Percentiles rank a stretch among this genome's conserved stretches.
Evolutionary conservation across 1,140 invertebrate species (phyloP).

Genomic region (Leucophenga varia): DNA sequence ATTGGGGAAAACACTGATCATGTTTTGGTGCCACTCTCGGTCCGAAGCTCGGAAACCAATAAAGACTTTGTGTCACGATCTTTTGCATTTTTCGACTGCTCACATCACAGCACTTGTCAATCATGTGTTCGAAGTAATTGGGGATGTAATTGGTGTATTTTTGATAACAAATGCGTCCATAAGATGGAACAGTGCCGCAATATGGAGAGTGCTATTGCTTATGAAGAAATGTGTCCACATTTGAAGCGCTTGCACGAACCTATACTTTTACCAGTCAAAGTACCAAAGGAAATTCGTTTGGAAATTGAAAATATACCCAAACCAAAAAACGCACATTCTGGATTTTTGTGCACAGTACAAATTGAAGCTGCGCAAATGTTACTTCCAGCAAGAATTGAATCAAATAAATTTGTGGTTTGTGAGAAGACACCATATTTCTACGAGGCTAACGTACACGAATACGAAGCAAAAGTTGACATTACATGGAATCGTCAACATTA

Average conservation of each 20-base stretch:
- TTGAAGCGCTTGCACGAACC: slow-evolving; percentile 67
- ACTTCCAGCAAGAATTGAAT: slow-evolving; percentile 81
- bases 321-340: slow-evolving; percentile 80
- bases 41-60: slow-evolving; percentile 80
- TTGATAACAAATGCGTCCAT: slow-evolving; percentile 91
- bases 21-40: slow-evolving; percentile 86
- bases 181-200: slow-evolving; percentile 79
- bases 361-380: slow-evolving; percentile 89
- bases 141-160: slow-evolving; percentile 95
- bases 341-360: slow-evolving; percentile 87
- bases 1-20: slow-evolving; percentile 84
- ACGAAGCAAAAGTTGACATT: slow-evolving; percentile 84
- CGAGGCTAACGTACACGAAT: slow-evolving; percentile 80
- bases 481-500: slow-evolving; percentile 93
- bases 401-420: slow-evolving; percentile 81
- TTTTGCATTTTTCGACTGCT: slow-evolving; percentile 95
- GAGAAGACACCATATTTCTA: slow-evolving; percentile 90
- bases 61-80: slow-evolving; percentile 92
- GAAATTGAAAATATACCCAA: slow-evolving; percentile 89
- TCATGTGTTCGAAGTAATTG: slow-evolving; percentile 85
- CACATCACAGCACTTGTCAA: slow-evolving; percentile 80
- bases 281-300: slow-evolving; percentile 82
- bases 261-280: slow-evolving; percentile 83
- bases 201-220: slow-evolving; percentile 73
- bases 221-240: slow-evolving; percentile 83